These are phyloP conservation scores for Morphnarchus princeps DNA, from an alignment of 2,113 vertebrate genomes.

Conservation along the genomic window DNA sequence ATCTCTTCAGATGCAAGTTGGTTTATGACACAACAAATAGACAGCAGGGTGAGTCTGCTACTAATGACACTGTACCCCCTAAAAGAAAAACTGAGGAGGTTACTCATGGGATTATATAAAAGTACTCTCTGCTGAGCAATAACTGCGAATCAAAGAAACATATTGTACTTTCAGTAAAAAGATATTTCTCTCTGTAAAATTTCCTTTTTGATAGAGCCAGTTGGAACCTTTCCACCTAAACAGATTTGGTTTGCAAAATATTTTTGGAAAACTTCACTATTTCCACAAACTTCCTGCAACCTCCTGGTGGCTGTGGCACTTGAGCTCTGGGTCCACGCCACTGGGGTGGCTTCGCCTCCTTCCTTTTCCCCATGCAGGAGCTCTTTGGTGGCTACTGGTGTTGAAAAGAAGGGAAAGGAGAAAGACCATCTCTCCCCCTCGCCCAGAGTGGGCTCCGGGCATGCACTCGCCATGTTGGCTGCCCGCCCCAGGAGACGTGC, in stretches of 20 bases:
- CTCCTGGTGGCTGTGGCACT: neutral
- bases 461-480: fast-evolving
- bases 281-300: neutral
- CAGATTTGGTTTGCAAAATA: neutral
- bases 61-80: neutral
- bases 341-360: neutral
- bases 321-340: neutral
- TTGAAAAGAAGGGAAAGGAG: neutral
- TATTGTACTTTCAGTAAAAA: neutral
- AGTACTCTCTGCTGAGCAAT: neutral
- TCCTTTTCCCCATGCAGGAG: fast-evolving
- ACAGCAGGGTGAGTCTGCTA: neutral
- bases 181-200: neutral
- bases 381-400: neutral
- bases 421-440: neutral
- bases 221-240: neutral
- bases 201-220: neutral
- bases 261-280: neutral
- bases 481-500: fast-evolving
- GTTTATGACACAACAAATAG: neutral
- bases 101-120: neutral
- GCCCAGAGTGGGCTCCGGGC: fast-evolving
- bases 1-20: neutral
- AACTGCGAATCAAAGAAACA: neutral
- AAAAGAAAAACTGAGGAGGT: neutral